These are phyloP conservation scores for Aspidiotus destructor DNA, from an alignment of 2,888 invertebrate species.

Conservation along the genomic window DNA sequence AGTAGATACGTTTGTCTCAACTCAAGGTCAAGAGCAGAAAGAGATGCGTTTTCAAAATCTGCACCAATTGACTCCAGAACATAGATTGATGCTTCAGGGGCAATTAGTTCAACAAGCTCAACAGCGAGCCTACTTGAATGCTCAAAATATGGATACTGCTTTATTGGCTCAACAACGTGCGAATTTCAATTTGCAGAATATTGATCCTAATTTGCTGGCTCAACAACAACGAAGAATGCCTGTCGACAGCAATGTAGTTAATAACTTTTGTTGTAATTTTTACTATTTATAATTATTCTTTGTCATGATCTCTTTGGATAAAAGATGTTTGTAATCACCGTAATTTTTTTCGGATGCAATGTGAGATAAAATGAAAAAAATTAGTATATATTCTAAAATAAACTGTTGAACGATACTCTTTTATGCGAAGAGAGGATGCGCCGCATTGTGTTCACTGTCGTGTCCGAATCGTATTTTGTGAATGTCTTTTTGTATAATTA, in stretches of 20 bases:
- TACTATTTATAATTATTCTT: not conserved
- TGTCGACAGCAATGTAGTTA: slow-evolving; percentile 27
- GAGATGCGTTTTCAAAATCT: slow-evolving; percentile 29
- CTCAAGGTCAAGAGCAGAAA: slow-evolving; percentile 1
- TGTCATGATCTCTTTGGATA: slow-evolving; percentile 26
- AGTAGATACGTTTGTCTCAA: slow-evolving; percentile 1
- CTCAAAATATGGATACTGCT: slow-evolving; percentile 36
- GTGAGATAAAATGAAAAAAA: no score
- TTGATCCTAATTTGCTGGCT: slow-evolving; percentile 36
- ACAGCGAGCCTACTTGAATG: slow-evolving; percentile 34
- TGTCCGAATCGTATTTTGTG: no score
- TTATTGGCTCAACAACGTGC: slow-evolving; percentile 34
- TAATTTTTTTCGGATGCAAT: no score
- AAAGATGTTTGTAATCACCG: no score
- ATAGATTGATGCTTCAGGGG: slow-evolving; percentile 40
- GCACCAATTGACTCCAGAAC: slow-evolving; percentile 34
- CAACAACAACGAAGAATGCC: slow-evolving; percentile 35
- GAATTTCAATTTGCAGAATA: slow-evolving; percentile 34
- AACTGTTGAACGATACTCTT: no score
- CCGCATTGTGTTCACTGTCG: no score
- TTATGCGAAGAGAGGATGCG: no score
- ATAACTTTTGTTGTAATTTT: slow-evolving; percentile 13
- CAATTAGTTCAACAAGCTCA: slow-evolving; percentile 35
- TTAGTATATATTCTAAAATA: no score
- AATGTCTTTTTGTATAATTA: no score